Conservation (phyloP, 2,113 vertebrate species). For the Colistium nudipinnis region DNA sequence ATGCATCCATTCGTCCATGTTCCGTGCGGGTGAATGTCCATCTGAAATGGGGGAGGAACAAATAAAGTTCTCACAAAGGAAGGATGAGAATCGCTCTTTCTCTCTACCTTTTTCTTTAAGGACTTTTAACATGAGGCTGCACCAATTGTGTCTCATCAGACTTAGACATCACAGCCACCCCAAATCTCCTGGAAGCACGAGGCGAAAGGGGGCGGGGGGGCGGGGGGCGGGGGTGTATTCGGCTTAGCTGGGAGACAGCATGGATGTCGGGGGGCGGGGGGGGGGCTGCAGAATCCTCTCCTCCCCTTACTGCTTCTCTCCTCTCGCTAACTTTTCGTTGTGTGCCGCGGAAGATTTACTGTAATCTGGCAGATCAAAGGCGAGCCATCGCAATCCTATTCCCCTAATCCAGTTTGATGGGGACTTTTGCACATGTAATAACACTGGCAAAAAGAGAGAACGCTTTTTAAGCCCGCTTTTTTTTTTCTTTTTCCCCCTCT, state of each 20-base stretch:
- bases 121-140: slow-evolving; percentile 33
- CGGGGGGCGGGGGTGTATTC: slow-evolving; percentile 65
- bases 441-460: slow-evolving; percentile 66
- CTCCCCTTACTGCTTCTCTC: slow-evolving; percentile 3
- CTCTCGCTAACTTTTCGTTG: slow-evolving; percentile 72
- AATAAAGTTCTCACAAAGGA: slow-evolving; percentile 35
- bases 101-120: not conserved
- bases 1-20: too few species aligned
- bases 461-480: slow-evolving; percentile 50
- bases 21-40: not conserved
- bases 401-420: slow-evolving; percentile 80
- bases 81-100: slow-evolving; percentile 10
- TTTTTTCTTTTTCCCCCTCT: not conserved
- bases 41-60: slow-evolving; percentile 14
- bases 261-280: slow-evolving; percentile 54
- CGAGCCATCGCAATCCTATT: slow-evolving; percentile 78
- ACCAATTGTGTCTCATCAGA: slow-evolving; percentile 66
- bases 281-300: slow-evolving; percentile 53
- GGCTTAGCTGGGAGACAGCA: slow-evolving; percentile 55
- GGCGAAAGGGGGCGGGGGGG: slow-evolving; percentile 61
- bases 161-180: slow-evolving; percentile 58
- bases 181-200: slow-evolving; percentile 68
- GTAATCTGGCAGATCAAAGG: slow-evolving; percentile 87
- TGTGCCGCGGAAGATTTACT: slow-evolving; percentile 76
- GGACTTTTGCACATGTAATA: slow-evolving; percentile 80